phyloP scores from a whole-genome alignment of 2,797 vertebrate species.

The Zenarchopterus dispar region DNA sequence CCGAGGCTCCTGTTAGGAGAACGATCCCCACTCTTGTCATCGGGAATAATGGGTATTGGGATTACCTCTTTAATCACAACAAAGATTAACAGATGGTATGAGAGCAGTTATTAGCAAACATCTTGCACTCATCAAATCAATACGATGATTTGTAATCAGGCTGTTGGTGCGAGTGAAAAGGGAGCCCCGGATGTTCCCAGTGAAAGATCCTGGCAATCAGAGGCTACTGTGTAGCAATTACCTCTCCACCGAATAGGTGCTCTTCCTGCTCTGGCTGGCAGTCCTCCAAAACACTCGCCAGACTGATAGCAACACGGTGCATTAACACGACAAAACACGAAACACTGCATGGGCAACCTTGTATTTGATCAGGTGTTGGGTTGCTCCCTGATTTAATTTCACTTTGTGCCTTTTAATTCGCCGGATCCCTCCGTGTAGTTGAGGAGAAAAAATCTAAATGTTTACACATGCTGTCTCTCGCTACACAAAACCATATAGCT shows the following conservation, averaged over 20 bases:
- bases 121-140: slow-evolving; percentile 95
- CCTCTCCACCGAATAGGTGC: slow-evolving; percentile 82
- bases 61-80: slow-evolving; percentile 97
- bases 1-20: slow-evolving; percentile 83
- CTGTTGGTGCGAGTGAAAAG: slow-evolving; percentile 72
- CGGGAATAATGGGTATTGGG: slow-evolving; percentile 91
- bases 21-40: slow-evolving; percentile 87
- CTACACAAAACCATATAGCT: slow-evolving; percentile 63
- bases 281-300: slow-evolving; percentile 75
- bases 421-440: slow-evolving; percentile 45
- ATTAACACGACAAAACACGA: slow-evolving; percentile 72
- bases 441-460: slow-evolving; percentile 66
- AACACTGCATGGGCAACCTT: slow-evolving; percentile 68
- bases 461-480: slow-evolving; percentile 70
- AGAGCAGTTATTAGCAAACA: slow-evolving; percentile 89
- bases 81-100: slow-evolving; percentile 94
- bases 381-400: slow-evolving; percentile 67
- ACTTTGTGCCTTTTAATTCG: slow-evolving; percentile 71
- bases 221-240: slow-evolving; percentile 85
- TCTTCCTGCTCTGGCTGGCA: slow-evolving; percentile 80
- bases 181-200: slow-evolving; percentile 69
- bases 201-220: slow-evolving; percentile 85
- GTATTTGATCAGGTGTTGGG: slow-evolving; percentile 72
- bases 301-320: slow-evolving; percentile 73
- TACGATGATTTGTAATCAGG: slow-evolving; percentile 89